Base-by-base conservation (phyloP, 2,888 invertebrate species). In the Polyommatus iphigenia region DNA sequence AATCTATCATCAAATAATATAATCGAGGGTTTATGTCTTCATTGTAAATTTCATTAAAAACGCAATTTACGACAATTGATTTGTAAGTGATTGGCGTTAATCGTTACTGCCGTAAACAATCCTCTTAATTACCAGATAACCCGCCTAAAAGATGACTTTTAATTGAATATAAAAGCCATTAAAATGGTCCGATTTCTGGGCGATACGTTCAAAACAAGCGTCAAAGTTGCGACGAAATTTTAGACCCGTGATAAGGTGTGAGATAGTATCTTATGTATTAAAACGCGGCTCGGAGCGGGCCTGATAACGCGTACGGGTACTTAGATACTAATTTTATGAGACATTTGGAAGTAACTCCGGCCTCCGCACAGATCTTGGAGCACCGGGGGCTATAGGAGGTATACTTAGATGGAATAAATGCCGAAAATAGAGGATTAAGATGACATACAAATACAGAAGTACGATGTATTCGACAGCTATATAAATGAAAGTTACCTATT, bases 251-350 rank as follows among this genome's bases (percentile, higher is more conserved):
- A 90, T 89, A 88, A 90, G 85, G 91, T 89, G 90, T 90, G 87
- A 87, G 86, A 83, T 83, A 83, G 87, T 88, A 90, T 90, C 87
- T 88, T 85, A 86, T 87, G 87, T 84, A 81, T 80, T 83, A 85
- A 86, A 87, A 85, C 88, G 89, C 88, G 88, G 83, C 83, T 85
- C 82, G 80, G 82, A 90, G 91, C 92, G 85, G 87, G 91, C 90
- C 85, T 87, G 89, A 89, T 91, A 90, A 90, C 89, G 88, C 86
- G 84, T 85, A 82, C 81, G 80, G 86, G 88, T 87, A 89, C 87
- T 92, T 91, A 92, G 86, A 89, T 92, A 89, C 87, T 88, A 89
- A 93, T 89, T 93, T 93, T 93, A 93, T 85, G 92, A 89, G 92
- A 90, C 91, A 87, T 86, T 86, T 83, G 84, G 81, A 85, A 87